Conservation (phyloP, 2,888 invertebrate species). For the Trilocha varians region DNA sequence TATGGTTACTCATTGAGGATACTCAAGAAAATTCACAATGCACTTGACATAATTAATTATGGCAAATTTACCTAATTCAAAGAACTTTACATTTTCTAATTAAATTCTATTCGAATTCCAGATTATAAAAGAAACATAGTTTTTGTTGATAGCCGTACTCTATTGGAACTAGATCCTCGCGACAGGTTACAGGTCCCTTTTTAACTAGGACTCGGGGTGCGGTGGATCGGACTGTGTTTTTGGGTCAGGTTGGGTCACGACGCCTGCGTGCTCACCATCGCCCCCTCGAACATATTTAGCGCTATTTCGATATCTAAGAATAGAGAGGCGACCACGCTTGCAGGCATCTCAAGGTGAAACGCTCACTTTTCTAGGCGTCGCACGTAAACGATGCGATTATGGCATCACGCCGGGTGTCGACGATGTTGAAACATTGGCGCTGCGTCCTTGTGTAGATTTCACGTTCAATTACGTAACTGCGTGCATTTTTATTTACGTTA, state of each 20-base stretch:
- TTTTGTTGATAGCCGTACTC: not conserved
- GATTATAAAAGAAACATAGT: not conserved
- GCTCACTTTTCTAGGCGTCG: conserved; percentile 66
- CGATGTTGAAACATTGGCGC: conserved; percentile 47
- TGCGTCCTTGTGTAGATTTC: conserved; percentile 64
- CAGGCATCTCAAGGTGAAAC: conserved; percentile 62
- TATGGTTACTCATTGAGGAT: conserved; percentile 7
- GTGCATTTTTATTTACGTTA: conserved; percentile 47
- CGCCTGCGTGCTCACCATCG: conserved; percentile 58
- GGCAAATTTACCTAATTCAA: not conserved
- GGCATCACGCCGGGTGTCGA: conserved; percentile 47
- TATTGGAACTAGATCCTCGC: conserved; percentile 24
- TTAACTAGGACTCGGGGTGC: conserved; percentile 52
- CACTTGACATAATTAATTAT: not conserved
- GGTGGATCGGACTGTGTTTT: conserved; percentile 57
- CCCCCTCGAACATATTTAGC: conserved; percentile 46
- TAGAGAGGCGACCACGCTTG: conserved; percentile 54
- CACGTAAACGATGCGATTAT: conserved; percentile 62
- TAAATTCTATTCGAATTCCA: too few species aligned
- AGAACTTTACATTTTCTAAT: too few species aligned
- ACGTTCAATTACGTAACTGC: conserved; percentile 59
- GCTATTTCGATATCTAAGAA: conserved; percentile 56
- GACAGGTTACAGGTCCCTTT: conserved; percentile 64
- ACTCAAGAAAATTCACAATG: not conserved
- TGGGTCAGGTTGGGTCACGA: conserved; percentile 70